phyloP scores from a whole-genome alignment of 2,888 invertebrate genomes.

The Magallana nippona region DNA sequence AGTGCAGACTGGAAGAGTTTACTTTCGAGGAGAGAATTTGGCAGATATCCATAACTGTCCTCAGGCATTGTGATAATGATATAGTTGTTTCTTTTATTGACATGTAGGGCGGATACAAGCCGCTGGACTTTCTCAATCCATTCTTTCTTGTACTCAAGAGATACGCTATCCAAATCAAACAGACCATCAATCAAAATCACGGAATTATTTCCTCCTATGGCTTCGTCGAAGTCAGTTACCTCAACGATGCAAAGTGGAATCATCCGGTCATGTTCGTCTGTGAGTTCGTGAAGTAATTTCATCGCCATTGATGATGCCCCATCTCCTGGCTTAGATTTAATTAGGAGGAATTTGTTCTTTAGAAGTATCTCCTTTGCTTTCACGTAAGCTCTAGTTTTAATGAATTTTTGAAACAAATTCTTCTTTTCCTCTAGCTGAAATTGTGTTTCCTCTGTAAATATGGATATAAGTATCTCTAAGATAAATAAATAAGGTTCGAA shows the following conservation, averaged over 20 bases:
- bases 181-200: neutral
- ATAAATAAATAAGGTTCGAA: too few species aligned
- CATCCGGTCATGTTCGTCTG: neutral
- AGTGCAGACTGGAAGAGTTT: neutral
- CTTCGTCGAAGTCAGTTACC: neutral
- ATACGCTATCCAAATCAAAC: neutral
- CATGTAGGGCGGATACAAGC: neutral
- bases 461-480: neutral
- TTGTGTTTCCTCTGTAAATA: neutral
- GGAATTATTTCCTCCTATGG: neutral
- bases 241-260: neutral
- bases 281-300: neutral
- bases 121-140: neutral
- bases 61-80: slow-evolving; percentile 1
- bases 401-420: neutral
- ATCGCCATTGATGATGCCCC: neutral
- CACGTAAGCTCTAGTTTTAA: neutral
- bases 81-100: neutral
- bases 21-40: neutral
- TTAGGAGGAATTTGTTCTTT: neutral
- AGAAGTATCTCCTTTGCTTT: neutral
- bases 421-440: neutral
- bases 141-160: slow-evolving; percentile 14
- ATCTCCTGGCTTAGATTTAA: neutral
- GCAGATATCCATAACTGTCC: neutral